Evolutionary conservation across 92 coral and sea anemone genomes (phyloP), one percentile per base, ranked within the genome.

Genomic region (Galaxea fascicularis): DNA sequence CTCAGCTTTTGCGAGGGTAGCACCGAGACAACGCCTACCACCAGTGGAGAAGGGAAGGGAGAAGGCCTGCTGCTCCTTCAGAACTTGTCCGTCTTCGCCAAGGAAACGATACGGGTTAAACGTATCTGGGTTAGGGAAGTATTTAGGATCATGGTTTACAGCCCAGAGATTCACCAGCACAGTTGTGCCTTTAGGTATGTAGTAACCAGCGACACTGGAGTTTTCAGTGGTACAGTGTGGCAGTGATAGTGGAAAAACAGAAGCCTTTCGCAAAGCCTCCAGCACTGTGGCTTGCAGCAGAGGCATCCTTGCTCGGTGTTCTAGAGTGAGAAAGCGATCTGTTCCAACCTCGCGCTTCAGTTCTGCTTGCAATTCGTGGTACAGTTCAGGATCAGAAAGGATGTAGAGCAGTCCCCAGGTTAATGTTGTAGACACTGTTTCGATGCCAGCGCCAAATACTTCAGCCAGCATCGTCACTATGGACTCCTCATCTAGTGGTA

Each of bases 161-260:
- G 95, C 98, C 98, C 98, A 95, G 60, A 95, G 85, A 83, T 95
- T 95, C 8, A 85, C 90, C 88, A 95, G 51, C 59, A 95, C 94
- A 21, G 90, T 53, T 44, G 98, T 93, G 63, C 90, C 98, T 91
- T 92, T 91, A 58, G 95, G 87, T 75, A 95, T 91, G 26, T 60
- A 77, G 78, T 92, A 95, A 65, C 98, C 93, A 78, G 89, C 91
- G 75, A 95, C 94, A 22, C 82, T 79, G 31, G 98, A 84, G 79
- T 95, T 95, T 60, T 94, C 87, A 56, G 86, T 89, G 29, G 95
- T 85, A 86, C 83, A 95, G 86, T 95, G 98, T 31, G 98, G 98
- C 56, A 95, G 14, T 7, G 93, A 93, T 30, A 95, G 73, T 30
- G 98, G 98, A 46, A 93, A 24, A 66, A 91, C 92, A 24, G 95